Base-by-base conservation (phyloP, 2,797 vertebrate genomes). In the Eulemur albifrons region DNA sequence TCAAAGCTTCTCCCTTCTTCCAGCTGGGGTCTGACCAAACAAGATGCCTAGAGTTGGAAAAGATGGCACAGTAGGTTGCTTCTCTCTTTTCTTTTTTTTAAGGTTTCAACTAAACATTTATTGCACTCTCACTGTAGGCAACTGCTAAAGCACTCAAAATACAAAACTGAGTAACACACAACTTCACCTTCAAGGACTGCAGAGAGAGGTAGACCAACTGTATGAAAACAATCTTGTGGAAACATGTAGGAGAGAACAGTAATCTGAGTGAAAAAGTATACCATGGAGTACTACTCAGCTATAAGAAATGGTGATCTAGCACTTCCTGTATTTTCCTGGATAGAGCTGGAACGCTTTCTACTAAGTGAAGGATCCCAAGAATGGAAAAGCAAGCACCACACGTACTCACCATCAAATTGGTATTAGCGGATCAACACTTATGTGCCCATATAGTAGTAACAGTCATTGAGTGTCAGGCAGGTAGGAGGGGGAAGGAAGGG, bases 81-180 rank as follows among this genome's bases (percentile, higher is more conserved):
- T 84, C 20, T 65, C n/a, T 86, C 1, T 92, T 93, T 92, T 76
- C 20, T 25, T 57, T 63, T 81, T 21, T 52, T 57, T 57, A 57
- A 57, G 54, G 65, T 87, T 84, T 90, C 54, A 65, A 86, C 21
- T 43, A 72, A 88, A 25, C 25, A 65, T 97, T 97, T 97, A 95
- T 90, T 96, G 86, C 38, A 92, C 52, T 82, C 35, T 91, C 63
- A 65, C 21, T 54, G 32, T n/a, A 88, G 57, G 45, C n/a, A 87
- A 73, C 9, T 82, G 70, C 67, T 50, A 35, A 76, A 70, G 14
- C 35, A 54, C 45, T 85, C 48, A 43, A 54, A 82, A 86, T 35
- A 86, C 92, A 95, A 84, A 90, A 35, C 21, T 72, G 61, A 50
- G n/a, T 20, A 82, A 79, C 48, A 79, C 21, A 82, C 32, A 63